Conservation (phyloP, 2,797 vertebrate genomes). For the Brachymystax lenok region DNA sequence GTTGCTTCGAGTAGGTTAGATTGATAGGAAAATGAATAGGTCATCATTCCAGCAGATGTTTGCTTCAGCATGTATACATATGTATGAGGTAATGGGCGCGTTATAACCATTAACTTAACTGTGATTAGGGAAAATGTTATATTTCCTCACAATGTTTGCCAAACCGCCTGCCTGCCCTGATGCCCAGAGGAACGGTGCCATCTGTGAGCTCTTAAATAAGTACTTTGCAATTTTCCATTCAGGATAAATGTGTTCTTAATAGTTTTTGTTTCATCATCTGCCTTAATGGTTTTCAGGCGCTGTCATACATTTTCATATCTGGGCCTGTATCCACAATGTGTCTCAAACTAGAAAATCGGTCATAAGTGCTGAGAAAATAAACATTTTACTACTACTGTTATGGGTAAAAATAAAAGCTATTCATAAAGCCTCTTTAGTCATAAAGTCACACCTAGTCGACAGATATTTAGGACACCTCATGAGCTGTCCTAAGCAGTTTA, state of each 20-base stretch:
- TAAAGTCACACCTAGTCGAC: too few relatives aligned
- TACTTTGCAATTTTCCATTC: conserved; percentile 51
- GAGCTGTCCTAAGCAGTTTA: too few relatives aligned
- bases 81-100: conserved; percentile 50
- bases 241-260: conserved; percentile 53
- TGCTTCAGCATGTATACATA: not conserved
- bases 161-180: conserved; percentile 52
- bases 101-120: conserved; percentile 34
- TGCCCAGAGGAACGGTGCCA: conserved; percentile 63
- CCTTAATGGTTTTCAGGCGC: conserved; percentile 59
- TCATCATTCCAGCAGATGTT: conserved; percentile 7
- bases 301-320: conserved; percentile 24
- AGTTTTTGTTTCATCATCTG: conserved; percentile 61
- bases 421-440: too few relatives aligned
- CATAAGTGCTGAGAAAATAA: too few relatives aligned
- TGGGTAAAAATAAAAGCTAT: too few relatives aligned
- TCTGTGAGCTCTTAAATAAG: conserved; percentile 58
- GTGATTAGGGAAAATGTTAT: conserved; percentile 43
- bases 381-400: too few relatives aligned
- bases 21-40: not conserved
- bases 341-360: too few relatives aligned
- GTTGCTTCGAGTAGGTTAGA: conserved; percentile 21
- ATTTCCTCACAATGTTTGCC: conserved; percentile 52
- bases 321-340: too few relatives aligned
- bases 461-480: too few relatives aligned